Conservation (phyloP, 2,113 vertebrate species). For the Ailurus styani region DNA sequence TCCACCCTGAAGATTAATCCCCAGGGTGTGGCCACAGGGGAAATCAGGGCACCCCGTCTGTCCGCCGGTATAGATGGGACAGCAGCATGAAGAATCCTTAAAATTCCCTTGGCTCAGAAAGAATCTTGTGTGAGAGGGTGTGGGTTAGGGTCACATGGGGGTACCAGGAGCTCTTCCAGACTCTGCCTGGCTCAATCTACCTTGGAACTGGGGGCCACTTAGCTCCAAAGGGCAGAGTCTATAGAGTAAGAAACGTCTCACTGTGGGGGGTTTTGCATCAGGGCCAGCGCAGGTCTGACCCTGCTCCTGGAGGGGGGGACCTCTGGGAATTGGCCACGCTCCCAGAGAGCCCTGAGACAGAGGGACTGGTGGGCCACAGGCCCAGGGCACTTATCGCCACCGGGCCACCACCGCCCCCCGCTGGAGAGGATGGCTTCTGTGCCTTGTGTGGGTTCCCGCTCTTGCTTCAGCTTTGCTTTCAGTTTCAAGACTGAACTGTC, state of each 20-base stretch:
- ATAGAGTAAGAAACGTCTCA: neutral
- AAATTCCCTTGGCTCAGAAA: neutral
- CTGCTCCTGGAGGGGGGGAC: neutral
- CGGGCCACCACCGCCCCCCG: neutral
- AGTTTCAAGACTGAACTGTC: conserved; percentile 70
- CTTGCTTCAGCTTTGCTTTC: conserved; percentile 71
- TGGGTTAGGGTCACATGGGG: neutral
- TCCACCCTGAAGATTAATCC: neutral
- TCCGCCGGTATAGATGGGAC: neutral
- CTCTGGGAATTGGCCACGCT: neutral
- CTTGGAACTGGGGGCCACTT: neutral
- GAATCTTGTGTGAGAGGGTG: neutral
- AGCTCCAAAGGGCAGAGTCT: neutral
- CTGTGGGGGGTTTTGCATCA: neutral
- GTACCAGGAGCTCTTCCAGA: neutral
- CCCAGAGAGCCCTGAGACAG: neutral
- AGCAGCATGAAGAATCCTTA: neutral
- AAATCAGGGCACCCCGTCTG: neutral
- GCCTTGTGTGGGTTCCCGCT: conserved; percentile 28
- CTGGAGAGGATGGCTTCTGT: neutral
- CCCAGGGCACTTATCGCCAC: neutral
- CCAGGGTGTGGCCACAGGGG: neutral
- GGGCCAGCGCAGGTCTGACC: neutral
- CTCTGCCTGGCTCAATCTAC: neutral
- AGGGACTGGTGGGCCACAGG: conserved; percentile 9